Percentiles rank a stretch among this genome's conserved stretches.
Conservation (phyloP, 2,113 vertebrate species). For the Merops nubicus region DNA sequence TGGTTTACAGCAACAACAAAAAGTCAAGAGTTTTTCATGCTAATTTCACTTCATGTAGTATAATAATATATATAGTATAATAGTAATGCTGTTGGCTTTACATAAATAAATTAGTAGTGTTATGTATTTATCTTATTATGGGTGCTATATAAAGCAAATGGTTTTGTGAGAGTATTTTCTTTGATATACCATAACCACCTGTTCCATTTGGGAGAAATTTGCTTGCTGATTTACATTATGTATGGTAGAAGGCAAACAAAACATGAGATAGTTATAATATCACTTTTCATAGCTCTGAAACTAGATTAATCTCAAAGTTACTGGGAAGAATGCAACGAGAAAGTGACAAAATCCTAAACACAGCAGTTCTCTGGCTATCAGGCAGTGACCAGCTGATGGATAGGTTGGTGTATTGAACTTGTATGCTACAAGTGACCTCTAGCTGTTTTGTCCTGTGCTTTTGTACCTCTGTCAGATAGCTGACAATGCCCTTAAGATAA, state of each 20-base stretch:
- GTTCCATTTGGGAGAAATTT: neutral
- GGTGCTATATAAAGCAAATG: neutral
- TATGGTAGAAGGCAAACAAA: neutral
- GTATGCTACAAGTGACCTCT: neutral
- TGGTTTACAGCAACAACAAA: neutral
- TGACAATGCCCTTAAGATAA: neutral
- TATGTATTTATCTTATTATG: neutral
- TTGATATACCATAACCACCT: neutral
- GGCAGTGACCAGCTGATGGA: neutral
- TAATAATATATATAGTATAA: neutral
- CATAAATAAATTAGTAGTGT: neutral
- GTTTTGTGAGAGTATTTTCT: neutral
- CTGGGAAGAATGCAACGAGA: neutral
- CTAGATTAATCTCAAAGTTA: neutral
- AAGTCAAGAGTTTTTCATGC: neutral
- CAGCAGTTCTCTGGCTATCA: neutral
- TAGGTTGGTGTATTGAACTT: rapidly evolving
- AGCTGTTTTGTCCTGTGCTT: neutral
- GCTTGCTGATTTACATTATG: neutral
- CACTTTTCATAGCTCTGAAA: neutral
- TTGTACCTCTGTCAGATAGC: neutral
- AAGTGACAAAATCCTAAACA: neutral
- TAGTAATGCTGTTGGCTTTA: neutral
- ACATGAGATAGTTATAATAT: neutral
- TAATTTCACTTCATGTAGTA: neutral